Percentiles rank a stretch among this genome's conserved stretches.
Conservation (phyloP, 2,113 vertebrate genomes). For the Sylvilagus bachmani region DNA sequence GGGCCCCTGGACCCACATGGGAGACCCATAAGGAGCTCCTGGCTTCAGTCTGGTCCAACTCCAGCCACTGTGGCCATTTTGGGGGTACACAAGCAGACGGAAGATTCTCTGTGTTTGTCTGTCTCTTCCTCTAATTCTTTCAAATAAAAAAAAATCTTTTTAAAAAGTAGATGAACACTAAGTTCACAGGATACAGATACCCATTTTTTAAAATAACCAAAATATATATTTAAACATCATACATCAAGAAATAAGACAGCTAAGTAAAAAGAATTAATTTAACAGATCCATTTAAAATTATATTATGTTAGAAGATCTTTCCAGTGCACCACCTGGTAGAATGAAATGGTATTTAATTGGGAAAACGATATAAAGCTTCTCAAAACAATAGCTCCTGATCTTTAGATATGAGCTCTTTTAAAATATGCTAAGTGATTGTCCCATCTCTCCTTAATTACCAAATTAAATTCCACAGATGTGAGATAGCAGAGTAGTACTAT, state of each 20-base stretch:
- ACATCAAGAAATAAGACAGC: not conserved
- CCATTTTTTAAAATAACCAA: too few relatives aligned
- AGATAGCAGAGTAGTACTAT: not conserved
- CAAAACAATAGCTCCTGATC: not conserved
- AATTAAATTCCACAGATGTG: not conserved
- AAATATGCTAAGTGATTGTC: not conserved
- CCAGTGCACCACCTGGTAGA: not conserved
- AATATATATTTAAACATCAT: not conserved
- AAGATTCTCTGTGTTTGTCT: too few relatives aligned
- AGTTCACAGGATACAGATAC: too few relatives aligned
- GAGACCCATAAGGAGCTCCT: too few relatives aligned
- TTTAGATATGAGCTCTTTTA: not conserved
- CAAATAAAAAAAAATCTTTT: too few relatives aligned
- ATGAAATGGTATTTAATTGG: not conserved
- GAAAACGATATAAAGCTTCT: not conserved
- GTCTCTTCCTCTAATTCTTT: too few relatives aligned
- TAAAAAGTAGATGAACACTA: too few relatives aligned
- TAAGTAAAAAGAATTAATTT: not conserved
- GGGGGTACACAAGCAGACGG: too few relatives aligned
- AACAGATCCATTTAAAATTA: not conserved
- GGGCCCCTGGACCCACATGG: too few relatives aligned
- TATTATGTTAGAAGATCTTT: not conserved
- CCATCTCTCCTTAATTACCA: not conserved
- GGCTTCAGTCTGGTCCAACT: too few relatives aligned
- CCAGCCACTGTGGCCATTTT: too few relatives aligned